Evolutionary conservation across 1,140 invertebrate genomes (phyloP), one percentile per base, ranked within the genome.

Genomic region (Drosophila rufa): DNA sequence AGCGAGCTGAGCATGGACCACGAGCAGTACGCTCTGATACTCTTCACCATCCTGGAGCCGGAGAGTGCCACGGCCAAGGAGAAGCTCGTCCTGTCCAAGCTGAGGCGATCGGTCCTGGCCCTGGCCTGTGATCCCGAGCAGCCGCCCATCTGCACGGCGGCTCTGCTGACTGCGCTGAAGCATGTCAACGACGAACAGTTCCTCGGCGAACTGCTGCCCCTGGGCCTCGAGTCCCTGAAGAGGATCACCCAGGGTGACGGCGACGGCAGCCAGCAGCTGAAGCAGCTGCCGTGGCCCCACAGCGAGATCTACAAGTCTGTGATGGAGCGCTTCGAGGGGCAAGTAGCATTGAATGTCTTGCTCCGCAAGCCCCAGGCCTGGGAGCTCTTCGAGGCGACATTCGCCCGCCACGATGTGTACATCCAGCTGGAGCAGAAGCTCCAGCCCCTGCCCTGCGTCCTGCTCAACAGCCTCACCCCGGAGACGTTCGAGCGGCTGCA

Each of bases 1-100:
- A 86, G 94, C 19, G 96, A 96, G 82, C 93, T 96, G 45, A 53
- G 93, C 36, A 80, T 96, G 47, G 96, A 96, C 78, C 87, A 93
- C 65, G 94, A 96, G 57, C 96, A 95, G 64, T 74, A 95, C 6
- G 93, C 94, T 1, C 55, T 95, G 5, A 84, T 94, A 46, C 75
- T 95, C 0, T 94, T 93, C 50, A 94, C 94, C 7, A 91, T 91
- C 19, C n/a, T 92, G 12, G 61, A 91, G 19, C 62, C 73, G 6
- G 47, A 38, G 25, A 59, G 62, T 25, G 40, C 15, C 15, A 66
- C 50, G 15, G 36, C 70, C 14, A 43, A 59, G 25, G 67, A 90
- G 25, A 74, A 77, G 22, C 11, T 91, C 0, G 55, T 70, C 5
- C 38, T 85, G 15, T 46, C 79, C 3, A 90, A 90, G 43, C 56